Conservation (phyloP, 2,113 vertebrate genomes). For the Chinchilla lanigera region DNA sequence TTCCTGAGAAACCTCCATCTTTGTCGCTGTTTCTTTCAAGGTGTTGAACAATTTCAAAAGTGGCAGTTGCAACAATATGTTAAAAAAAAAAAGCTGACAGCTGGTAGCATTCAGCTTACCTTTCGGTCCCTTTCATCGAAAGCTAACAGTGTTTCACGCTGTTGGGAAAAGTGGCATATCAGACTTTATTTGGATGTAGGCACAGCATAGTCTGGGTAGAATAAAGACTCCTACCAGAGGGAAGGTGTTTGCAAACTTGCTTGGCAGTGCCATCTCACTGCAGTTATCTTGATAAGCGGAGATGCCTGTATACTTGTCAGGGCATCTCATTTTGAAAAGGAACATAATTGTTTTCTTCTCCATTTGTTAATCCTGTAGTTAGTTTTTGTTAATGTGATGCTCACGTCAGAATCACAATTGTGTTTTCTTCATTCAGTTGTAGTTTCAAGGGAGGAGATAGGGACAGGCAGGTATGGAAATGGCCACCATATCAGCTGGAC, state of each 20-base stretch:
- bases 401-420: not conserved
- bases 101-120: conserved; percentile 58
- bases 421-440: not conserved
- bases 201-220: not conserved
- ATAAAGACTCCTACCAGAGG: not conserved
- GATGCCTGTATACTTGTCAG: not conserved
- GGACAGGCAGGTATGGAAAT: not conserved
- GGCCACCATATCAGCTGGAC: not conserved
- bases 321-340: not conserved
- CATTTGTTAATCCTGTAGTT: not conserved
- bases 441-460: not conserved
- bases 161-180: not conserved
- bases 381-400: not conserved
- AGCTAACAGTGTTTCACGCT: conserved; percentile 30
- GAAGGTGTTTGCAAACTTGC: not conserved
- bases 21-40: conserved; percentile 74
- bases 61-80: conserved; percentile 53
- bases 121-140: conserved; percentile 65
- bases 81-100: not conserved
- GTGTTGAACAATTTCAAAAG: conserved; percentile 81
- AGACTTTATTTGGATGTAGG: conserved; percentile 56
- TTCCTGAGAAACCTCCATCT: conserved; percentile 74
- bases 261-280: not conserved
- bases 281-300: not conserved
- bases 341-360: not conserved